Base-by-base conservation (phyloP, 2,888 invertebrate genomes). In the Dinocampus coccinellae region DNA sequence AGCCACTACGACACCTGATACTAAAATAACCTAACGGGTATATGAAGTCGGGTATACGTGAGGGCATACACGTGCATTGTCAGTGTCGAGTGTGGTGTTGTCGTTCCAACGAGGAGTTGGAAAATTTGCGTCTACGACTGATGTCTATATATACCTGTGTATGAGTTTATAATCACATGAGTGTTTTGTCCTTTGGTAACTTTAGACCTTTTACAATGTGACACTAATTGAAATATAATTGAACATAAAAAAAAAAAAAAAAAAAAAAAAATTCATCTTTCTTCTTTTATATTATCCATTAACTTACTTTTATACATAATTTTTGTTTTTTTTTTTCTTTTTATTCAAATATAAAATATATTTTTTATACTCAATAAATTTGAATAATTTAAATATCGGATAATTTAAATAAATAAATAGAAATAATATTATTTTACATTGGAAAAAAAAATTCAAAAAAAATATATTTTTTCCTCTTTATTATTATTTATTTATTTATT, bases 1-100 rank as follows among this genome's bases (percentile, higher is more conserved):
- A 33, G 33, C 63, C 47, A 29, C 39, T 58, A 22, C 57, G 64
- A 70, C 69, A 70, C 69, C 69, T 70, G 69, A 70, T 70, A 70
- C 63, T 58, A 57, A 55, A 70, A 70, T 70, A 63, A 58, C 42
- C 20, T 6, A 47, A 47, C 47, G 39, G 47, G 16, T 13, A 29
- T 33, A 24, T 57, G 42, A 26, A 64, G 63, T 70, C 33, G 36
- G 26, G 26, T 13, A 64, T 24, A 63, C 29, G 47, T 34, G 42
- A 26, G 63, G 9, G 42, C 47, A 26, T n/a, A n/a, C 63, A 47
- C 42, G 47, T 47, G 47, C 47, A 47, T 47, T 16, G 16, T 47
- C 47, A 47, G 16, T 16, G 16, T 47, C 16, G 47, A 16, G 16
- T 47, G 16, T n/a, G 16, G 47, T n/a, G 7, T n/a, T 47, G 47